Evolutionary conservation across 2,888 invertebrate genomes (phyloP).

Genomic region (Himalopsyche kuldschensis): DNA sequence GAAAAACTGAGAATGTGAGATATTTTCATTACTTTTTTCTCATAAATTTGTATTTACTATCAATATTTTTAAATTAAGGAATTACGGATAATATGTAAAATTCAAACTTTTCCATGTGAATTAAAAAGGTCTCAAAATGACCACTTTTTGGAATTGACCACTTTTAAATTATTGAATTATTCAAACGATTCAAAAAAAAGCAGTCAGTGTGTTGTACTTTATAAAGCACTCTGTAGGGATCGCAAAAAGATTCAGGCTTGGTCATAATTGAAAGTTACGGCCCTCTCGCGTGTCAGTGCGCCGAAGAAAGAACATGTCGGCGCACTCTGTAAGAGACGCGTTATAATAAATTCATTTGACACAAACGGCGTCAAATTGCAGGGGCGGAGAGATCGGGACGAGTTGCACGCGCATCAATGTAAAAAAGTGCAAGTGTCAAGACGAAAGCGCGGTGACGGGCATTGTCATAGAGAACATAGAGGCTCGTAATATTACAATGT

Average conservation of each 20-base stretch:
- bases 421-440: neutral
- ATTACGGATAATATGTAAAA: too few species aligned
- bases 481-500: neutral
- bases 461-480: conserved; percentile 15
- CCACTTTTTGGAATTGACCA: too few species aligned
- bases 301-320: neutral
- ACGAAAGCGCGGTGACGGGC: neutral
- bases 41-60: too few species aligned
- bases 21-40: too few species aligned
- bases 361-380: conserved; percentile 13
- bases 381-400: neutral
- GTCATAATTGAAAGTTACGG: conserved; percentile 26
- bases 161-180: too few species aligned
- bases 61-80: too few species aligned
- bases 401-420: neutral
- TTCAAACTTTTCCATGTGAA: too few species aligned
- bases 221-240: neutral
- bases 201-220: too few species aligned
- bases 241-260: neutral
- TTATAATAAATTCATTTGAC: conserved; percentile 12
- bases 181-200: too few species aligned
- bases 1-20: too few species aligned
- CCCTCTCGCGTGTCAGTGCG: conserved; percentile 2
- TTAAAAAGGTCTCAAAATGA: too few species aligned
- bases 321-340: neutral